These are phyloP conservation scores for Ormyrus rosae DNA, from an alignment of 2,888 invertebrate genomes.

Conservation along the genomic window DNA sequence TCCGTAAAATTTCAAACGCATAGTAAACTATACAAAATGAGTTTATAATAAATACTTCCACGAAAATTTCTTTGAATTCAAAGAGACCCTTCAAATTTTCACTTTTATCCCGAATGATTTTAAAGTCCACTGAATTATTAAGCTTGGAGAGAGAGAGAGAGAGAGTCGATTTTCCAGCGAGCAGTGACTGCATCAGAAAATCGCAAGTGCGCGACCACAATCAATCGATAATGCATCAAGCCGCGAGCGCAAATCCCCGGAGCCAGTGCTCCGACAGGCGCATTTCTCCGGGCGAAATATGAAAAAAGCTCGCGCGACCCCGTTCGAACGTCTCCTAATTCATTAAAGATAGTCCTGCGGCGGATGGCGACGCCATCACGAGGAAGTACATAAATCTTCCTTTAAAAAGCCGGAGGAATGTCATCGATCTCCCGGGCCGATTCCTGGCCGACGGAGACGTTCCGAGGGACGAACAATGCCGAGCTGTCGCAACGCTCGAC, in stretches of 20 bases:
- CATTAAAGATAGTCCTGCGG: conserved; percentile 28
- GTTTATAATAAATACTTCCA: too few species aligned
- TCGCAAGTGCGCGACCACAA: too few species aligned
- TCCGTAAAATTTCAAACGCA: too few species aligned
- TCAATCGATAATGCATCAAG: too few species aligned
- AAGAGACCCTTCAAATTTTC: too few species aligned
- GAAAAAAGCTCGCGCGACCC: conserved; percentile 26
- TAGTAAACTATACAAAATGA: too few species aligned
- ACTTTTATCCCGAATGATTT: too few species aligned
- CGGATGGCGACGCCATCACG: not conserved
- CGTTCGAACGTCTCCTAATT: conserved; percentile 23
- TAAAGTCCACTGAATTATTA: too few species aligned
- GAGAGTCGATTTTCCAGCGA: not conserved
- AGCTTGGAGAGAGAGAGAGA: too few species aligned
- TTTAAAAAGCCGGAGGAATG: conserved; percentile 35
- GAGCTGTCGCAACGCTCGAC: not conserved
- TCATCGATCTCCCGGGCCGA: conserved; percentile 42
- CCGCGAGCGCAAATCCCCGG: too few species aligned
- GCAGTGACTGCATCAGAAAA: not conserved
- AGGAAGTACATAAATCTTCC: conserved; percentile 46
- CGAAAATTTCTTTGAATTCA: too few species aligned
- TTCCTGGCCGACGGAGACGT: conserved; percentile 1
- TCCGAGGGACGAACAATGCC: conserved; percentile 20
- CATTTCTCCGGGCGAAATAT: not conserved
- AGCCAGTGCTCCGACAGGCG: not conserved